These are phyloP conservation scores for Macrochelys suwanniensis DNA, from an alignment of 2,797 vertebrate species.

Conservation along the genomic window DNA sequence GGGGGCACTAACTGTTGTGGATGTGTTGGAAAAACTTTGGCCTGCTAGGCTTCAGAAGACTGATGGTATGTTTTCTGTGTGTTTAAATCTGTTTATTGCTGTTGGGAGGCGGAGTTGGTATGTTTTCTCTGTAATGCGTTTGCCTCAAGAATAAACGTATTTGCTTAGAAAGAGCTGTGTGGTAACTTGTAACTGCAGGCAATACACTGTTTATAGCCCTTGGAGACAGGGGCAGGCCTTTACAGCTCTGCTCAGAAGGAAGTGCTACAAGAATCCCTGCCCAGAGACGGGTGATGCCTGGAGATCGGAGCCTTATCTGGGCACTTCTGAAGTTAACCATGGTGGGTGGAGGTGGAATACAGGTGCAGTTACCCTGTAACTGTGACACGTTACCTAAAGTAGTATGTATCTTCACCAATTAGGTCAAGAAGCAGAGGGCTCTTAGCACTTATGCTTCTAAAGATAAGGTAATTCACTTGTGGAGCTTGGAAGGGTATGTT, in stretches of 20 bases:
- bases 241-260: neutral
- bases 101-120: too few species aligned
- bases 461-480: neutral
- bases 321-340: neutral
- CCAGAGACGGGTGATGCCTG: neutral
- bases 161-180: neutral
- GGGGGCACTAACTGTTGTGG: neutral
- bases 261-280: neutral
- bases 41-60: neutral
- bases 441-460: neutral
- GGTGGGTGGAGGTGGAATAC: neutral
- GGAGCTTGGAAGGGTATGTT: neutral
- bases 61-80: neutral
- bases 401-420: neutral
- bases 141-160: neutral
- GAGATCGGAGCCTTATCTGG: neutral
- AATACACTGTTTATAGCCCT: neutral
- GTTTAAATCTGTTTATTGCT: too few species aligned
- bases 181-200: neutral
- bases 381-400: neutral
- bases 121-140: neutral
- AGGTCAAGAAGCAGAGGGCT: neutral
- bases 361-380: neutral
- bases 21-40: neutral
- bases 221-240: neutral